Percentiles rank a stretch among this genome's conserved stretches.
Evolutionary conservation across 2,888 invertebrate genomes (phyloP).

Genomic region (Oscheius sp.): DNA sequence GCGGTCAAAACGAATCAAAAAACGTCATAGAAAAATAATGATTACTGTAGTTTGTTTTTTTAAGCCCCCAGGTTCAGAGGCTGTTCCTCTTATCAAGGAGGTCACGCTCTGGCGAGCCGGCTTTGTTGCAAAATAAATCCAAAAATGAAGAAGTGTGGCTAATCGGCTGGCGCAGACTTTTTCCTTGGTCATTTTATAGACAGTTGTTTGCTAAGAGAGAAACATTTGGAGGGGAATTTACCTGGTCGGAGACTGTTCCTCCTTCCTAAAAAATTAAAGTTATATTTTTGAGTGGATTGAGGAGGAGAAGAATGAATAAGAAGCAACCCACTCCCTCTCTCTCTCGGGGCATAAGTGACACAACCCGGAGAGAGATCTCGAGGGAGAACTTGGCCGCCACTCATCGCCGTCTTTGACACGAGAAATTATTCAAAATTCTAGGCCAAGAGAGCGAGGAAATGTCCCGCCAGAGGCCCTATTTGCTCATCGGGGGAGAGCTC

Average conservation of each 20-base stretch:
- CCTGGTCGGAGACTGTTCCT: background rate
- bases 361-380: background rate
- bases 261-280: background rate
- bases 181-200: too few relatives aligned
- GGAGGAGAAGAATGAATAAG: background rate
- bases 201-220: too few relatives aligned
- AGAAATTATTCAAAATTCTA: constrained; percentile 14
- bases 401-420: background rate
- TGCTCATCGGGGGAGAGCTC: background rate
- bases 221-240: too few relatives aligned
- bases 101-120: too few relatives aligned
- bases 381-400: background rate
- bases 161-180: too few relatives aligned
- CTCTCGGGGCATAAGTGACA: background rate
- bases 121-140: too few relatives aligned
- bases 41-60: too few relatives aligned
- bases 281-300: background rate
- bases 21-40: too few relatives aligned
- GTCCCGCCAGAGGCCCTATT: background rate
- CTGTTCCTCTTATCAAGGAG: too few relatives aligned
- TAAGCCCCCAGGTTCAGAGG: too few relatives aligned
- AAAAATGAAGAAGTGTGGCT: too few relatives aligned
- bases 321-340: background rate
- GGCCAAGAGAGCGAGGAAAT: background rate
- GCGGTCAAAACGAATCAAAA: too few relatives aligned